Evolutionary conservation across 2,888 invertebrate genomes (phyloP), one percentile per base, ranked within the genome.

Genomic region (Aphodius sticticus): DNA sequence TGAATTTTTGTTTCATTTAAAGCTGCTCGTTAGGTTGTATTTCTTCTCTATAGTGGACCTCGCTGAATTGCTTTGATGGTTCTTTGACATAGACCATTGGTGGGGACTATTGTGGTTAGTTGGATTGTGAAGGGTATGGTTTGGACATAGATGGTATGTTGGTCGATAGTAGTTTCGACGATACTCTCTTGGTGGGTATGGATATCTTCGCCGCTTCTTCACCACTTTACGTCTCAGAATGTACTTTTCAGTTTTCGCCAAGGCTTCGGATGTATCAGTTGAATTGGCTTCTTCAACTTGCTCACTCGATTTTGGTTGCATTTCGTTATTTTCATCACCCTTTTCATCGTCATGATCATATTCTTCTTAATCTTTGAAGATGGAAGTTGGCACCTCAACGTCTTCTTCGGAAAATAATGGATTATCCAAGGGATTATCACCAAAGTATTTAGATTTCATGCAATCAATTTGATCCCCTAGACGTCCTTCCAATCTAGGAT

Each of bases 381-480:
- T 86, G 69, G 91, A 90, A 84, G 90, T 89, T 0, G 92, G 92
- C 35, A 89, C 88, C 12, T 88, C 87, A 81, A 92, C 91, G 7
- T 88, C 85, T 70, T 91, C 90, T 89, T 93, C 93, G 80, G 89
- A 88, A 84, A 95, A 95, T 83, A 95, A 90, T 0, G 95, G 95
- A 89, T 93, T 95, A 83, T 95, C 95, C 78, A 95, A 88, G 0
- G 95, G 95, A 87, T 95, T 92, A 81, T 91, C 90, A 0, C 95
- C 95, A 86, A 95, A 96, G 86, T 93, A 95, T 89, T 94, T 94
- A 0, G 90, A 90, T 87, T 94, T 95, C 37, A 94, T 92, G 85
- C 96, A 96, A 82, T 94, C 93, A 16, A 96, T 93, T 89, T 94
- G 94, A 82, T 94, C 93, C 0, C 95, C 95, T 26, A 96, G 88